phyloP scores from a whole-genome alignment of 1,140 invertebrate genomes.

The Tetramorium alpestre region DNA sequence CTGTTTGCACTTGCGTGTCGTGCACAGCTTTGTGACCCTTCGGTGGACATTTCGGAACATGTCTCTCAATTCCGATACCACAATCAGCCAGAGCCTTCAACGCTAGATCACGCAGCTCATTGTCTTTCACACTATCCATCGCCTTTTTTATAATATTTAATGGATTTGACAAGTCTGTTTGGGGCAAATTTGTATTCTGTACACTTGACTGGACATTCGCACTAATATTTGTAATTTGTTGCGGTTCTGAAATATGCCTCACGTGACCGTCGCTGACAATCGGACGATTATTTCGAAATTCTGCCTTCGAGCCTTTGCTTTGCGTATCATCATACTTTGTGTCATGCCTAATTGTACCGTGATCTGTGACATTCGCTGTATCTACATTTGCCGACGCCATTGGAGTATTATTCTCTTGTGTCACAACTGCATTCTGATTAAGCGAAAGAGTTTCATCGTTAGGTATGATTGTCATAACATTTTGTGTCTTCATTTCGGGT shows the following conservation, averaged over 20 bases:
- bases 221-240: neutral
- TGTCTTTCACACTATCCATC: slow-evolving; percentile 67
- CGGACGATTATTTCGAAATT: neutral
- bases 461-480: slow-evolving; percentile 63
- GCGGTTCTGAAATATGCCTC: neutral
- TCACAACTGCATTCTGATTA: slow-evolving; percentile 6
- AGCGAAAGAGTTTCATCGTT: slow-evolving; percentile 13
- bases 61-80: slow-evolving; percentile 65
- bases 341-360: neutral
- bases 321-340: neutral
- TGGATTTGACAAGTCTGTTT: slow-evolving; percentile 19
- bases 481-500: slow-evolving; percentile 1
- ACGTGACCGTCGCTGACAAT: neutral
- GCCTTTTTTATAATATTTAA: slow-evolving; percentile 71
- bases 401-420: neutral
- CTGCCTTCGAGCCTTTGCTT: neutral
- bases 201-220: neutral
- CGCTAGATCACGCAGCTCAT: slow-evolving; percentile 66
- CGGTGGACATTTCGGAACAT: slow-evolving; percentile 55
- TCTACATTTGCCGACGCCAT: neutral
- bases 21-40: slow-evolving; percentile 49
- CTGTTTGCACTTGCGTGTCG: slow-evolving; percentile 70
- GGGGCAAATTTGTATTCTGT: neutral
- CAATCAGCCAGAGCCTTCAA: slow-evolving; percentile 70
- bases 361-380: neutral